phyloP scores from a whole-genome alignment of 2,113 vertebrate genomes.

The Paraplagusia blochii region DNA sequence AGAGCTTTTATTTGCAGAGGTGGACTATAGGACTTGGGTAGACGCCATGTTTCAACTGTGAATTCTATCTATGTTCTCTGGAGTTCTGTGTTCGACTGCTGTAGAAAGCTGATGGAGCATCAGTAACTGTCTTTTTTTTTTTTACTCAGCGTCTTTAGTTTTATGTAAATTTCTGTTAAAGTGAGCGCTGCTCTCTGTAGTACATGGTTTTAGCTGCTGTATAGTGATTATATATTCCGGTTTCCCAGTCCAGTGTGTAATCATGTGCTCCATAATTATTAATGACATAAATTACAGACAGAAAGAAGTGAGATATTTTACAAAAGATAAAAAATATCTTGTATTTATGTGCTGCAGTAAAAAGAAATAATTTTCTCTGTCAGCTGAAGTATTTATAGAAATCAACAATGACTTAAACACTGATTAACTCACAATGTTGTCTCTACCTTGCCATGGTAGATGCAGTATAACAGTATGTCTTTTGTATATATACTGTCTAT shows the following conservation, averaged over 20 bases:
- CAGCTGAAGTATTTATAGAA: conserved; percentile 53
- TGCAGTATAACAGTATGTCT: conserved; percentile 58
- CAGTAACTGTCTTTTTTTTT: too few relatives aligned
- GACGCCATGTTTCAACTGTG: too few relatives aligned
- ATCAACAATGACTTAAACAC: conserved; percentile 43
- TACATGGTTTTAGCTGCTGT: too few relatives aligned
- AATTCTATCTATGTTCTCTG: background rate
- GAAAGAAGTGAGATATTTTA: conserved; percentile 21
- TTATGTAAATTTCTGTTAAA: background rate
- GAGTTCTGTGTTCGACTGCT: too few relatives aligned
- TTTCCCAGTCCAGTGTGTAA: background rate
- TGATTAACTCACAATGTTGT: too few relatives aligned
- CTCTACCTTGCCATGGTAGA: conserved; percentile 50
- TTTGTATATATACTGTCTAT: conserved; percentile 51
- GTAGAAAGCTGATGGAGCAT: too few relatives aligned
- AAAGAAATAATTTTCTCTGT: conserved; percentile 28
- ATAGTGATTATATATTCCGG: too few relatives aligned
- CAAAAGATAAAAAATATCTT: conserved; percentile 14
- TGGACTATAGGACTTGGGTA: too few relatives aligned
- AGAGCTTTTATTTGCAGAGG: too few relatives aligned
- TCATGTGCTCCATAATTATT: conserved; percentile 28
- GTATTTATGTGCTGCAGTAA: conserved; percentile 18
- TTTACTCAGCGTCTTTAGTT: too few relatives aligned
- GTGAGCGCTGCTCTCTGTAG: too few relatives aligned
- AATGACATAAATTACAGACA: conserved; percentile 32